Conservation (phyloP, 2,888 invertebrate species). For the Ametastegia equiseti region DNA sequence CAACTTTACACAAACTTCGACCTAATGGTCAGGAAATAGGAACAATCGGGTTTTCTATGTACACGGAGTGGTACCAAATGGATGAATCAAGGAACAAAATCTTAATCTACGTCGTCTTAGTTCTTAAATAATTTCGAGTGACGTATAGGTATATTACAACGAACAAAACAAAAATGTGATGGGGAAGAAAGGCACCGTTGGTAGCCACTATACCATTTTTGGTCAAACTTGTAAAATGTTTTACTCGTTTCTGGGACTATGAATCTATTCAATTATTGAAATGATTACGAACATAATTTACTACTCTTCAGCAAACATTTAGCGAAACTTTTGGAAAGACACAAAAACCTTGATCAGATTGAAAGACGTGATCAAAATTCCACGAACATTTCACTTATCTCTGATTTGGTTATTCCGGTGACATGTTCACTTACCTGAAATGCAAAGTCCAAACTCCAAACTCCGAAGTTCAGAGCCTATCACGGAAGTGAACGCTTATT, state of each 20-base stretch:
- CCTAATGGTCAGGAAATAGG: background rate
- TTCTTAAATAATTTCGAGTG: background rate
- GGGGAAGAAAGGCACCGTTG: too few species aligned
- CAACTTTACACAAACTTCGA: background rate
- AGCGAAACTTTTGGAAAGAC: background rate
- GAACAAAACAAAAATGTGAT: background rate
- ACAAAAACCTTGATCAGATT: background rate
- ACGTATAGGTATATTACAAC: background rate
- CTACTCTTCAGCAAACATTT: too few species aligned
- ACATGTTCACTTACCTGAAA: background rate
- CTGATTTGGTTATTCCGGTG: background rate
- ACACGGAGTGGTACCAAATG: background rate
- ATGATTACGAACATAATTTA: too few species aligned
- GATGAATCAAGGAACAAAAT: background rate
- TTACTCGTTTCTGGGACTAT: too few species aligned
- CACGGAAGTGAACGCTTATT: background rate
- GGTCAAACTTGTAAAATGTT: too few species aligned
- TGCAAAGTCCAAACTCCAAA: background rate
- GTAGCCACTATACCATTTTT: too few species aligned
- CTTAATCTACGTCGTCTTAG: background rate
- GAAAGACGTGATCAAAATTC: background rate
- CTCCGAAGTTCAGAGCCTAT: background rate
- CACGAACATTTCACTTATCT: background rate
- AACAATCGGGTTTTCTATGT: background rate
- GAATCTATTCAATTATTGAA: too few species aligned